Conservation (phyloP, 2,797 vertebrate genomes). For the Parambassis ranga region DNA sequence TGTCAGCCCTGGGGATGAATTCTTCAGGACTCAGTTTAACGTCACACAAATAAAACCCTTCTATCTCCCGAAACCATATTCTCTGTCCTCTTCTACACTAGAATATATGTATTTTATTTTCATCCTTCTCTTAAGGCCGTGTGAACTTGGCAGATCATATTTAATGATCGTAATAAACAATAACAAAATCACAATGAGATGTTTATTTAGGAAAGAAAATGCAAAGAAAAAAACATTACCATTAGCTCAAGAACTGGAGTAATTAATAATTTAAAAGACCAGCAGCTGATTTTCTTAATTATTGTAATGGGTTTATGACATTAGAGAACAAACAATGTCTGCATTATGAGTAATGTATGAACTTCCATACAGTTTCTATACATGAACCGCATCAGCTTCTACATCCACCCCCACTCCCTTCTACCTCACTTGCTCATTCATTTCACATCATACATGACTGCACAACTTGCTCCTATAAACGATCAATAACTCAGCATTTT, state of each 20-base stretch:
- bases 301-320: background rate
- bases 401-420: slow-evolving; percentile 54
- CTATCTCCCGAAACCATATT: too few relatives aligned
- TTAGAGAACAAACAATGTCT: slow-evolving; percentile 7
- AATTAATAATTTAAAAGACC: slow-evolving; percentile 1
- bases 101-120: too few relatives aligned
- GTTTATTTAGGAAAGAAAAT: too few relatives aligned
- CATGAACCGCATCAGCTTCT: slow-evolving; percentile 36
- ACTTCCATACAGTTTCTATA: slow-evolving; percentile 45
- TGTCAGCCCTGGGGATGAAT: slow-evolving; percentile 36
- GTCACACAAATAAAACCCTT: background rate
- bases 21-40: slow-evolving; percentile 8
- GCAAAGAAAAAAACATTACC: too few relatives aligned
- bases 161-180: background rate
- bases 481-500: slow-evolving; percentile 62
- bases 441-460: slow-evolving; percentile 65
- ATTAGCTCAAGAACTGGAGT: background rate
- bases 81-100: too few relatives aligned
- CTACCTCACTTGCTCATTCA: slow-evolving; percentile 51
- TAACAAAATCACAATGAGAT: too few relatives aligned
- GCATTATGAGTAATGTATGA: slow-evolving; percentile 20
- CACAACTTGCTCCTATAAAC: slow-evolving; percentile 63
- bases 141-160: slow-evolving; percentile 1
- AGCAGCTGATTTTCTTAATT: background rate
- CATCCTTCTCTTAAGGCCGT: background rate